Base-by-base conservation (phyloP, 2,888 invertebrate genomes). In the Melinaea menophilus region DNA sequence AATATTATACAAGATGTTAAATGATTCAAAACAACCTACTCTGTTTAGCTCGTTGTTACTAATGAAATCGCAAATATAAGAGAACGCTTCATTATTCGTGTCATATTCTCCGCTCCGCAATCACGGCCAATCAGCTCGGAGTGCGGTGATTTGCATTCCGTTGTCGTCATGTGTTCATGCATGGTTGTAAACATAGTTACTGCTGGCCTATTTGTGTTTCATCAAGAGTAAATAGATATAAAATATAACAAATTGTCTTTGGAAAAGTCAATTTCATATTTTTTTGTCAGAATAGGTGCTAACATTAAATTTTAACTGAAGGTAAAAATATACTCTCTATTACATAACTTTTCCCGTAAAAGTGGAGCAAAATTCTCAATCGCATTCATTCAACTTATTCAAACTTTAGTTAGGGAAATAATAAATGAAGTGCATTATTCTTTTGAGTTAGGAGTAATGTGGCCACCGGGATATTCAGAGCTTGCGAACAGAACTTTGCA, bases 351-450 rank as follows among this genome's bases (percentile, higher is more conserved):
- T 22, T 37, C 33, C 4, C 7, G 31, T n/a, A 34, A 48, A 48
- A 31, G 13, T 46, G 31, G 48, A 45, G 47, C 55, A 57, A 61
- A 59, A 64, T 48, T 55, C 47, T 55, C 46, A 61, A 61, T 33
- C 58, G 41, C 55, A 64, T 61, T 64, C 55, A 58, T 64, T 55
- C 45, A 58, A 61, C 58, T 58, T 59, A 48, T 45, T 45, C 46
- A 5, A 58, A 61, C 37, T 61, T 61, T 35, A 12, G 37, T 37
- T 45, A 56, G 37, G 55, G 61, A 56, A 57, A 61, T 64, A 64
- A 61, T 64, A 61, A 64, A 64, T 58, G 61, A 58, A 57, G 4
- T 5, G 58, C 58, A 64, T 64, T 41, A 64, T 64, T 64, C 61
- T 61, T 58, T 58, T 37, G 31, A 59, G 59, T 55, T 59, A 33